Percentiles rank a stretch among this genome's conserved stretches.
phyloP scores from a whole-genome alignment of 1,140 invertebrate genomes.

The Archivesica marissinica region DNA sequence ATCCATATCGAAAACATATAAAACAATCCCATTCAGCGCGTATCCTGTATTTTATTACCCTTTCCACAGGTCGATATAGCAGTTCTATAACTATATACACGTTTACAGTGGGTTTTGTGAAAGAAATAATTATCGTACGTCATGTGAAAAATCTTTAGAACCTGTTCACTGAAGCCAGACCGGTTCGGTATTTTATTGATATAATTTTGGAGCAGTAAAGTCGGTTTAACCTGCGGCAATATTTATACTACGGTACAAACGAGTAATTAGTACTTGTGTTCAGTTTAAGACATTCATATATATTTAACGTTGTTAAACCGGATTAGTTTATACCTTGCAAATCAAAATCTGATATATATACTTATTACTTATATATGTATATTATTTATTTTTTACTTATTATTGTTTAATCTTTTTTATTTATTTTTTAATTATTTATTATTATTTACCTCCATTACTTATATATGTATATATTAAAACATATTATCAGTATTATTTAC shows the following conservation, averaged over 20 bases:
- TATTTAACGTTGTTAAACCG: neutral
- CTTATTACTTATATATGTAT: too few species aligned
- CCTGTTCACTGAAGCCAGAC: constrained; percentile 26
- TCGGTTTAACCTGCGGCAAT: neutral
- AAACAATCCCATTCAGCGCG: neutral
- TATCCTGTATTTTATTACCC: neutral
- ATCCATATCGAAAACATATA: constrained; percentile 3
- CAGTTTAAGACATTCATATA: constrained; percentile 1
- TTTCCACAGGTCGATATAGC: constrained; percentile 38
- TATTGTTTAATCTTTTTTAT: too few species aligned
- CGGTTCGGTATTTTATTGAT: constrained; percentile 48
- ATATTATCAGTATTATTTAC: too few species aligned
- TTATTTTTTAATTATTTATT: too few species aligned
- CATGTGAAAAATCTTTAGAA: constrained; percentile 46
- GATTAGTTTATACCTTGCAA: neutral
- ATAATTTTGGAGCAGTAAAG: constrained; percentile 26
- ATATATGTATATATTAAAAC: too few species aligned
- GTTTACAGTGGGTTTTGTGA: constrained; percentile 22
- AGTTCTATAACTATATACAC: constrained; percentile 46
- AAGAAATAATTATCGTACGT: constrained; percentile 49
- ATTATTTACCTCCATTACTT: too few species aligned
- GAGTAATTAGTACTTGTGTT: neutral
- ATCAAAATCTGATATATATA: too few species aligned
- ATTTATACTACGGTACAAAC: neutral
- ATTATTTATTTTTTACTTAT: too few species aligned